Percentiles rank a stretch among this genome's conserved stretches.
These are phyloP conservation scores for Nephrotoma flavescens DNA, from an alignment of 2,888 invertebrate species.

Conservation along the genomic window DNA sequence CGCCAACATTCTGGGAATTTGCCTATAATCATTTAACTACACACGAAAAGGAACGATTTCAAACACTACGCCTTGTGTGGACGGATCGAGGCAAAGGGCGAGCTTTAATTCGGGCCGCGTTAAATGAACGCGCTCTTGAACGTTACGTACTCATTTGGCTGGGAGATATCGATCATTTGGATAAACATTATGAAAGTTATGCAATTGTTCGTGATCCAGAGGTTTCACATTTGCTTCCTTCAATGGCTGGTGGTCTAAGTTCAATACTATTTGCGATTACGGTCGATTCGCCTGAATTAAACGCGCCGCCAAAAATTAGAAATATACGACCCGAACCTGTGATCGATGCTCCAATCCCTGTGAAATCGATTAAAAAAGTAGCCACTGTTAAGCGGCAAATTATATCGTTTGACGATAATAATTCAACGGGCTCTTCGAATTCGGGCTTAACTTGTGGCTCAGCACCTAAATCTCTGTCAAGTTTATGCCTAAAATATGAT, in stretches of 20 bases:
- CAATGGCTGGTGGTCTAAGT: conserved; percentile 74
- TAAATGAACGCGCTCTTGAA: conserved; percentile 85
- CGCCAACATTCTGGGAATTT: conserved; percentile 58
- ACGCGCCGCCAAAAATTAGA: conserved; percentile 37
- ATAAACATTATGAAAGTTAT: conserved; percentile 71
- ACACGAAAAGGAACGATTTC: conserved; percentile 77
- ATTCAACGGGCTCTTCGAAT: neutral
- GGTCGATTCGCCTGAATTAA: conserved; percentile 74
- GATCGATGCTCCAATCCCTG: conserved; percentile 50
- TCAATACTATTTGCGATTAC: conserved; percentile 85
- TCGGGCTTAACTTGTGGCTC: neutral
- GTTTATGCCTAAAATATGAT: conserved; percentile 3
- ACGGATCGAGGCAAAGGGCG: conserved; percentile 44
- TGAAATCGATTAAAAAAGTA: conserved; percentile 30
- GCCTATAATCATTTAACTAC: conserved; percentile 65
- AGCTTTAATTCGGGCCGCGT: conserved; percentile 76
- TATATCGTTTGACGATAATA: conserved; percentile 16
- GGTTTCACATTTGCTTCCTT: conserved; percentile 60
- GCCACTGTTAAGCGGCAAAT: conserved; percentile 24
- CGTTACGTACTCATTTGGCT: conserved; percentile 64
- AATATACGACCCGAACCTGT: conserved; percentile 46
- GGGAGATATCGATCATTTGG: conserved; percentile 42
- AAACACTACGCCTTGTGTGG: conserved; percentile 45
- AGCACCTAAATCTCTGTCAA: conserved; percentile 5
- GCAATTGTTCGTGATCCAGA: conserved; percentile 72